Conservation (phyloP, 2,888 invertebrate genomes). For the Neoitamus cyanurus region DNA sequence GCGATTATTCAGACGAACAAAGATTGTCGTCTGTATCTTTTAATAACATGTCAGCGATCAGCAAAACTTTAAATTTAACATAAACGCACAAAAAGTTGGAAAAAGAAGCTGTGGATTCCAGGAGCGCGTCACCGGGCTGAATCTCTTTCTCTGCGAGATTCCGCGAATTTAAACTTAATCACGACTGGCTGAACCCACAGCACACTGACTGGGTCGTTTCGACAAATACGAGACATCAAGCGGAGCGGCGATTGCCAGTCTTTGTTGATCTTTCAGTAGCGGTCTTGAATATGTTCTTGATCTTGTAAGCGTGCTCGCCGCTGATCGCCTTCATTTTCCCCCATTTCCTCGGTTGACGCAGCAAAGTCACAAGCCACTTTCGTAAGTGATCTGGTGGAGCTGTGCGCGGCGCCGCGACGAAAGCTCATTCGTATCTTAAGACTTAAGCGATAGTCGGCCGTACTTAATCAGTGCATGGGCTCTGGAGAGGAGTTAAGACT, state of each 20-base stretch:
- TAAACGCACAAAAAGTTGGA: background rate
- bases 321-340: background rate
- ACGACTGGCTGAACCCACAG: background rate
- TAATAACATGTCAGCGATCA: background rate
- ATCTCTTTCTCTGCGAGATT: slow-evolving; percentile 18
- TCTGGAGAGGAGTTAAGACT: background rate
- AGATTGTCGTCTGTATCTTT: background rate
- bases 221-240: background rate
- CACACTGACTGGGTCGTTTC: background rate
- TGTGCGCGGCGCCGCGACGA: background rate
- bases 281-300: background rate
- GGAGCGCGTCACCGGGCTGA: slow-evolving; percentile 1
- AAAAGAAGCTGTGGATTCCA: background rate
- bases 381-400: background rate
- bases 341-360: background rate
- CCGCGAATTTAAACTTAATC: slow-evolving; percentile 7
- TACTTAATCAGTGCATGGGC: background rate
- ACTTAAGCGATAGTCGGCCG: background rate
- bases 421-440: background rate
- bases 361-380: background rate
- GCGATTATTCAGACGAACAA: background rate
- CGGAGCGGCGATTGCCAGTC: background rate
- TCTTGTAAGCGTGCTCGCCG: background rate
- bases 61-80: background rate
- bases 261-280: background rate